A percentile compares a stretch with the other conserved stretches of the same genome.
Evolutionary conservation across 2,888 invertebrate genomes (phyloP).

Genomic region (Lampropteryx suffumata): DNA sequence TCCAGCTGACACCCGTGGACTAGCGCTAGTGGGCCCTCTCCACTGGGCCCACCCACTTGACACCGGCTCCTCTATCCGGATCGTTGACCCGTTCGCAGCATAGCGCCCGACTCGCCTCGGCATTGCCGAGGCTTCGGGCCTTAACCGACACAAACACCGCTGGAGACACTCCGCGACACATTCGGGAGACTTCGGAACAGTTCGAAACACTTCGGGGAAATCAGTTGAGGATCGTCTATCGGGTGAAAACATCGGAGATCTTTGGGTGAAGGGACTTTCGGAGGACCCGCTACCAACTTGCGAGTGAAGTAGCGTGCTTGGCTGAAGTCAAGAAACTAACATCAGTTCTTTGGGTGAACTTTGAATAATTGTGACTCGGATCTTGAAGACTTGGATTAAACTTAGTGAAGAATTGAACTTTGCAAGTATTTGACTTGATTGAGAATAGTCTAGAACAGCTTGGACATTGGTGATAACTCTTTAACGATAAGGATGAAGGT

Average conservation of each 20-base stretch:
- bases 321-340: neutral
- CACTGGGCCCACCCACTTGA: conserved; percentile 82
- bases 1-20: conserved; percentile 77
- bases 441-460: conserved; percentile 13
- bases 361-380: conserved; percentile 22
- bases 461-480: conserved; percentile 13
- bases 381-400: conserved; percentile 24
- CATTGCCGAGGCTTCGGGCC: conserved; percentile 51
- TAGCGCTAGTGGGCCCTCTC: conserved; percentile 70
- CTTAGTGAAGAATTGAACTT: conserved; percentile 21
- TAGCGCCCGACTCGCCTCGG: conserved; percentile 53
- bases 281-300: neutral
- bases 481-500: conserved; percentile 23
- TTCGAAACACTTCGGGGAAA: conserved; percentile 6
- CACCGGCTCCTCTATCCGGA: conserved; percentile 85
- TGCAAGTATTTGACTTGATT: conserved; percentile 9
- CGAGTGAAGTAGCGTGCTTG: neutral
- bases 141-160: conserved; percentile 32
- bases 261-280: neutral
- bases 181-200: conserved; percentile 11
- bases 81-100: conserved; percentile 42
- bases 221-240: neutral
- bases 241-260: neutral
- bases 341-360: conserved; percentile 15
- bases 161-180: neutral